Base-by-base conservation (phyloP, 1,140 invertebrate species). In the Ceratosolen fusciceps region DNA sequence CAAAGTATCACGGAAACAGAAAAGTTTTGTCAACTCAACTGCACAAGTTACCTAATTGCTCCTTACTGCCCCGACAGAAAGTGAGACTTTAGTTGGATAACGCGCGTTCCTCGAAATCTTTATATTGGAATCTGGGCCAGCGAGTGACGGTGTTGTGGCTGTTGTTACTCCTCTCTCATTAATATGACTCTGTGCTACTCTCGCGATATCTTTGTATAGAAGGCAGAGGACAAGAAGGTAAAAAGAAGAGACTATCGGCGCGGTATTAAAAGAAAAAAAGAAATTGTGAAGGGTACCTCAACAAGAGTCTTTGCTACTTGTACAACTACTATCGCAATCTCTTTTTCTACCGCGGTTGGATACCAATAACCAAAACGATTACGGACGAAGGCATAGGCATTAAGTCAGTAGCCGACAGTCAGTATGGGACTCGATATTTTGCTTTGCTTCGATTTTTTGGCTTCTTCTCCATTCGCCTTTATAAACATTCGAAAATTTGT, bases 1-100 rank as follows among this genome's bases (percentile, higher is more conserved):
- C 19, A 60, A 43, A 14, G 31, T 10, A 29, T 26, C 16, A 34
- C 12, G 58, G 75, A 78, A 78, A 70, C 67, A 71, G 76, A 78
- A 62, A 73, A 79, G 31, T 65, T 72, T 56, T 9, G 19, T n/a
- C 4, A 76, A 47, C 62, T 31, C 43, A 24, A 29, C 31, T 24
- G 37, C 4, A 29, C 21, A 67, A 8, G 77, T 79, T 79, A 79
- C 67, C 71, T 74, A 79, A 79, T 79, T 79, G 77, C 71, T 67
- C 60, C 60, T 74, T 68, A 74, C 56, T 71, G 37, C 26, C 21
- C 34, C 47, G 34, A 34, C 71, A 62, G 71, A 79, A 79, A 79
- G 77, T 74, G 71, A 79, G 77, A 79, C 71, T 49, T 54, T 26
- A 39, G 70, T 78, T 78, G 70, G 70, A 78, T 78, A 78, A 78